phyloP scores from a whole-genome alignment of 2,888 invertebrate genomes.

The Chouioia cunea region DNA sequence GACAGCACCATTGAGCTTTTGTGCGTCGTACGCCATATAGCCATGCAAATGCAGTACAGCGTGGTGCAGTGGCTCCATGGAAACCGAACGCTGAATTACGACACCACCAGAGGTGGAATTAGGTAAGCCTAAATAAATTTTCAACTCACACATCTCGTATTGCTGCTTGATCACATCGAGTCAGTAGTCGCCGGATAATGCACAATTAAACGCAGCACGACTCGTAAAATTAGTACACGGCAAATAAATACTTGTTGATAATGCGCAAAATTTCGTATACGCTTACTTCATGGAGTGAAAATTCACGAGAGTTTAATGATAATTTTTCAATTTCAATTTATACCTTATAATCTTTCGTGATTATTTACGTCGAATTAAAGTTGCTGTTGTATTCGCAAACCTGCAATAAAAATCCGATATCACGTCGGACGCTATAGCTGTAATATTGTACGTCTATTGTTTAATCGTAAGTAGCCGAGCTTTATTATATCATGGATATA shows the following conservation, averaged over 20 bases:
- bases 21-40: constrained; percentile 73
- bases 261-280: background rate
- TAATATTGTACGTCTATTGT: too few species aligned
- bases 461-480: too few species aligned
- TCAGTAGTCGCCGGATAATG: constrained; percentile 8
- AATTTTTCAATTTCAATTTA: too few species aligned
- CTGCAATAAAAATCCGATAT: too few species aligned
- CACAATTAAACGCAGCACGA: constrained; percentile 26
- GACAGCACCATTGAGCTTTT: constrained; percentile 78
- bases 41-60: constrained; percentile 70
- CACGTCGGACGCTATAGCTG: too few species aligned
- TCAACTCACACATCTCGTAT: background rate
- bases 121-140: constrained; percentile 67
- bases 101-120: constrained; percentile 77
- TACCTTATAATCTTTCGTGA: too few species aligned
- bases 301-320: too few species aligned
- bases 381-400: too few species aligned
- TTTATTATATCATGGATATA: too few species aligned
- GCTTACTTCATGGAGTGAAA: background rate
- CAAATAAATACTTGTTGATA: background rate
- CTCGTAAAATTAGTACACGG: constrained; percentile 4
- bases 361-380: too few species aligned
- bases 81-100: constrained; percentile 75
- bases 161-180: background rate
- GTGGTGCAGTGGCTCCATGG: constrained; percentile 77